These are phyloP conservation scores for Coracopsis vasa DNA, from an alignment of 2,113 vertebrate species.

Conservation along the genomic window DNA sequence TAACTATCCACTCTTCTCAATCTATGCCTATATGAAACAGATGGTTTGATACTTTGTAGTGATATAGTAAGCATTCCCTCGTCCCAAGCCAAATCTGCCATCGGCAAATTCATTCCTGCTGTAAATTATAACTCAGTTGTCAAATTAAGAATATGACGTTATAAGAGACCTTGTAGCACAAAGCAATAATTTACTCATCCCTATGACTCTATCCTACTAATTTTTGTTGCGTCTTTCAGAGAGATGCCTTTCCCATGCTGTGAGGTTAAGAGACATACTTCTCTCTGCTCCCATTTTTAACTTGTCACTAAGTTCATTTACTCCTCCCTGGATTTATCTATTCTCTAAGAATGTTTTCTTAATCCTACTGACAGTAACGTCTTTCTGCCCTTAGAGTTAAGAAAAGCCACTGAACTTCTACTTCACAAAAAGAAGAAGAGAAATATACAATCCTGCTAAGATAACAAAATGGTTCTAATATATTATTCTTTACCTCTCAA, in stretches of 20 bases:
- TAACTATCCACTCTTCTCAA: conserved; percentile 3
- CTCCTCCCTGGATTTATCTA: conserved; percentile 10
- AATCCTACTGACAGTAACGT: neutral
- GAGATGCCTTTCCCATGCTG: conserved; percentile 27
- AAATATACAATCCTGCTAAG: neutral
- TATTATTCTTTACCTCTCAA: neutral
- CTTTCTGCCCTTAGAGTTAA: conserved; percentile 28
- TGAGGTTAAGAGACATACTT: conserved; percentile 19
- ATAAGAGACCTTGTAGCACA: conserved; percentile 37
- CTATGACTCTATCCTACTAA: conserved; percentile 32
- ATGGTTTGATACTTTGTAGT: conserved; percentile 53
- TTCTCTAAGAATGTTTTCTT: conserved; percentile 23
- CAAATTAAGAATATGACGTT: conserved; percentile 49
- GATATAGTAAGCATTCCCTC: conserved; percentile 2
- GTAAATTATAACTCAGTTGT: conserved; percentile 61
- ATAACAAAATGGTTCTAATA: neutral
- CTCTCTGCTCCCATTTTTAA: conserved; percentile 10
- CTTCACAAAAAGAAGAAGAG: neutral
- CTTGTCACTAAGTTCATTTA: conserved; percentile 47
- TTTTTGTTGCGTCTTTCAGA: conserved; percentile 57
- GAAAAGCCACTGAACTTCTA: neutral
- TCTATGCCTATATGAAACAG: conserved; percentile 31
- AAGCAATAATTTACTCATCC: conserved; percentile 48
- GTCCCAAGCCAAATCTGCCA: conserved; percentile 39
- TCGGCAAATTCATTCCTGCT: conserved; percentile 8